phyloP scores from a whole-genome alignment of 2,113 vertebrate species.

The Dicaeum eximium region DNA sequence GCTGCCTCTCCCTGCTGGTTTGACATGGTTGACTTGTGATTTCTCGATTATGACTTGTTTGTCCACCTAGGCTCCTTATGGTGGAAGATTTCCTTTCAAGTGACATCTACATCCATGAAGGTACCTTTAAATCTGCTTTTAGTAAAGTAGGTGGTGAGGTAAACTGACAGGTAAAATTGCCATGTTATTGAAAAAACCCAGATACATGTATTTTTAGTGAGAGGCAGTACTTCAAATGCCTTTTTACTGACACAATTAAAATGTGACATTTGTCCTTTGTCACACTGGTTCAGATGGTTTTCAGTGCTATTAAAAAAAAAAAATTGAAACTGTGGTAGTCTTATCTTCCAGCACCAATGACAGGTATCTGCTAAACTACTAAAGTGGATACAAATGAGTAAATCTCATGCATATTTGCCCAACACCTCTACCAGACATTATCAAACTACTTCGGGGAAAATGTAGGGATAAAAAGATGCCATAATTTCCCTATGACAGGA shows the following conservation, averaged over 20 bases:
- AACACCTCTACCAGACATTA: not conserved
- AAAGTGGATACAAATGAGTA: not conserved
- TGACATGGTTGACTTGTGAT: not conserved
- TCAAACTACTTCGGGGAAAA: not conserved
- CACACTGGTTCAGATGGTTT: not conserved
- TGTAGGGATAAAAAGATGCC: not conserved
- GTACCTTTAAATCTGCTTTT: not conserved
- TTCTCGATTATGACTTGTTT: not conserved
- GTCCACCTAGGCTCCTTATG: not conserved
- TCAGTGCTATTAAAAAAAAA: not conserved
- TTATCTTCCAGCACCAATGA: rapidly evolving
- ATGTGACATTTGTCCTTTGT: not conserved
- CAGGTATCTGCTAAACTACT: not conserved
- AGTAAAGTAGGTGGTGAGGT: not conserved
- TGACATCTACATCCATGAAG: not conserved
- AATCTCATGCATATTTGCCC: not conserved
- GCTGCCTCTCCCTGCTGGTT: not conserved
- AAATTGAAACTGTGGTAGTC: rapidly evolving
- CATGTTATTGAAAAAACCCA: not conserved
- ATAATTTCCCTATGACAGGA: not conserved
- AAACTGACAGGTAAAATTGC: not conserved
- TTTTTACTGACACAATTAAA: not conserved
- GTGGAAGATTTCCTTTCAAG: conserved; percentile 3
- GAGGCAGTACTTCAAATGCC: not conserved
- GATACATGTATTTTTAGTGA: not conserved